Percentiles rank a stretch among this genome's conserved stretches.
phyloP scores from a whole-genome alignment of 2,888 invertebrate species.

The Mechanitis messenoides region DNA sequence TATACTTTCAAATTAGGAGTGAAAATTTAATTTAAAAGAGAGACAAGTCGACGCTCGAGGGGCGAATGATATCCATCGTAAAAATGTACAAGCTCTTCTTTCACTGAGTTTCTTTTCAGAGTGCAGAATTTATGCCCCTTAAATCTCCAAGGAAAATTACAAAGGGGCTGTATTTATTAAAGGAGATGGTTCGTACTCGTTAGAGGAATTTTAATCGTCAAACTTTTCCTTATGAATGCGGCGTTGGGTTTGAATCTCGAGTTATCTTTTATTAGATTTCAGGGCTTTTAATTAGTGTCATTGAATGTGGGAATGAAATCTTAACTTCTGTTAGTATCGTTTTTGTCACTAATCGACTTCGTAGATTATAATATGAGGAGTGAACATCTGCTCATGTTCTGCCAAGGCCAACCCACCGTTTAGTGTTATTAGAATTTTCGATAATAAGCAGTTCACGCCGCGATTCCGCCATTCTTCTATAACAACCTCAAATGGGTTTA shows the following conservation, averaged over 20 bases:
- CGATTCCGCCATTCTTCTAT: no score
- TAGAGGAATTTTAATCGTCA: conserved; percentile 73
- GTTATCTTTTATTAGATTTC: conserved; percentile 73
- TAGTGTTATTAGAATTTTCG: conserved; percentile 4
- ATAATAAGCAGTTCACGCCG: no score
- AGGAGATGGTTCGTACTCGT: conserved; percentile 69
- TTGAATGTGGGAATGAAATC: conserved; percentile 62
- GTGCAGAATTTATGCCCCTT: conserved; percentile 70
- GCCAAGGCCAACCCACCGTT: conserved; percentile 12
- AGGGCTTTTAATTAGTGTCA: conserved; percentile 67
- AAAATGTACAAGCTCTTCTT: conserved; percentile 75
- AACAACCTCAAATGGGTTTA: no score
- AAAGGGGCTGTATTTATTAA: conserved; percentile 72
- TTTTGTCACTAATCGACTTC: conserved; percentile 23
- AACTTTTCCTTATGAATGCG: conserved; percentile 74
- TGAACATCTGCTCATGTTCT: conserved; percentile 18
- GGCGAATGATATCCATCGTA: conserved; percentile 70
- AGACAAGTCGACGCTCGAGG: conserved; percentile 70
- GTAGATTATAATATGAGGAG: conserved; percentile 14
- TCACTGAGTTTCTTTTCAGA: conserved; percentile 72
- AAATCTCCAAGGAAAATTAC: conserved; percentile 73
- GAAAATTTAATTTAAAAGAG: conserved; percentile 78
- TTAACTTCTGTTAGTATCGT: conserved; percentile 45
- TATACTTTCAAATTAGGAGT: conserved; percentile 79
- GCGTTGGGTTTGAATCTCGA: conserved; percentile 59